phyloP scores from a whole-genome alignment of 2,113 vertebrate genomes.

The Dasyprocta punctata region DNA sequence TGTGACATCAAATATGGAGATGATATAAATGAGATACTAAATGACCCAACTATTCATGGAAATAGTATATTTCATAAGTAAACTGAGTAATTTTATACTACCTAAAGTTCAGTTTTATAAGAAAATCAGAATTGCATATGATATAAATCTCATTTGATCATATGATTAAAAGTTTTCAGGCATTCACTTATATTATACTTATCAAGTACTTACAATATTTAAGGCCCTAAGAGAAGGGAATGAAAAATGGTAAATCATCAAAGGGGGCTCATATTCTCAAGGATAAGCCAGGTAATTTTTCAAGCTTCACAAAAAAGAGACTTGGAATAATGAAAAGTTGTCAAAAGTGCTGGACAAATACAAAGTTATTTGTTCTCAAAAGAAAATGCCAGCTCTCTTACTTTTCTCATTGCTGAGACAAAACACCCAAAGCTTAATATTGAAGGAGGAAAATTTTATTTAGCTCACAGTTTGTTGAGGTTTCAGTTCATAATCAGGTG shows the following conservation, averaged over 20 bases:
- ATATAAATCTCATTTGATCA: conserved; percentile 28
- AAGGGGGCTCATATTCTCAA: conserved; percentile 51
- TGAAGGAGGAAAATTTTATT: neutral
- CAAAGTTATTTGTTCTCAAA: conserved; percentile 40
- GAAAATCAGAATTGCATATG: conserved; percentile 53
- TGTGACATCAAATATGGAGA: neutral
- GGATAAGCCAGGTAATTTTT: conserved; percentile 53
- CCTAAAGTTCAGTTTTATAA: conserved; percentile 27
- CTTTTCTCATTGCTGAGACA: neutral
- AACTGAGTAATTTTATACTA: conserved; percentile 7
- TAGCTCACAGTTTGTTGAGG: neutral
- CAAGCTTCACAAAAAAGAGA: conserved; percentile 10
- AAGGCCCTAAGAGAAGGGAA: conserved; percentile 18
- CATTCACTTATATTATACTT: conserved; percentile 65
- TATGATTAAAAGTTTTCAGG: conserved; percentile 52
- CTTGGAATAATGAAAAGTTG: conserved; percentile 28
- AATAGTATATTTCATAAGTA: neutral
- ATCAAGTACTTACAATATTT: conserved; percentile 55
- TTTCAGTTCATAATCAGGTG: neutral
- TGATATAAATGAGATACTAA: neutral
- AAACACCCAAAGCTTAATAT: neutral
- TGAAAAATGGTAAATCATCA: conserved; percentile 66
- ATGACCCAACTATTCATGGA: neutral
- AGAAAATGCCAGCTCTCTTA: neutral
- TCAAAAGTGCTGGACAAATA: neutral